These are phyloP conservation scores for Oxytorus armatus DNA, from an alignment of 2,888 invertebrate genomes.

Conservation along the genomic window DNA sequence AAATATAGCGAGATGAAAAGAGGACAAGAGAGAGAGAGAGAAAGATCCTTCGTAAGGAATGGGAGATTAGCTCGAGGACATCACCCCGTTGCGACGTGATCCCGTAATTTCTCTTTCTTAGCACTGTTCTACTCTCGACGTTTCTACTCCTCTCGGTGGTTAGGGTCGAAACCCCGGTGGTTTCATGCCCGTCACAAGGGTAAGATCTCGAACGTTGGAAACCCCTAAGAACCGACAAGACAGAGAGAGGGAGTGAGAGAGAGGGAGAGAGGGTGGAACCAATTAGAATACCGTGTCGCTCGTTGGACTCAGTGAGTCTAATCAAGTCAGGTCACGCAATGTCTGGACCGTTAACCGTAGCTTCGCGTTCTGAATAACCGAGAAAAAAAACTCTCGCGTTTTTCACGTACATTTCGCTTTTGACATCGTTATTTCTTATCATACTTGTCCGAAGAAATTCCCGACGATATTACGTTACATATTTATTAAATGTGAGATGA, in stretches of 20 bases:
- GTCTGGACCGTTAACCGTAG: constrained; percentile 69
- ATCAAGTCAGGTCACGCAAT: constrained; percentile 74
- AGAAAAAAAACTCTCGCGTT: constrained; percentile 39
- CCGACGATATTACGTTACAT: constrained; percentile 9
- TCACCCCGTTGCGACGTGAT: constrained; percentile 70
- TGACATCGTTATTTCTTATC: constrained; percentile 20
- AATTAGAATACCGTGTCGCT: constrained; percentile 73
- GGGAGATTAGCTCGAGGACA: constrained; percentile 67
- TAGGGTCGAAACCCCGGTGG: constrained; percentile 55
- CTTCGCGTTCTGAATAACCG: constrained; percentile 61
- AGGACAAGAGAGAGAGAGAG: constrained; percentile 35
- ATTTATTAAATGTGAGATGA: background rate
- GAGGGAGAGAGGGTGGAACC: constrained; percentile 58
- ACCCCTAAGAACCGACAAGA: constrained; percentile 9
- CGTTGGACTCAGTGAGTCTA: constrained; percentile 66
- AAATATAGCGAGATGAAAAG: constrained; percentile 18
- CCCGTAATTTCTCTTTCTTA: constrained; percentile 77
- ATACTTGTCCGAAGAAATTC: constrained; percentile 8
- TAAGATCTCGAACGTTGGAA: constrained; percentile 54
- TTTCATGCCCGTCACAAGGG: constrained; percentile 26
- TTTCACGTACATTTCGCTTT: constrained; percentile 15
- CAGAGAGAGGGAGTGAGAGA: constrained; percentile 23
- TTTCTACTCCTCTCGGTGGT: constrained; percentile 47
- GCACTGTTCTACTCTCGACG: constrained; percentile 45
- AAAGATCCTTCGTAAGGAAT: constrained; percentile 56